Conservation (phyloP, 23 tunicate species). For the Botrylloides violaceus region DNA sequence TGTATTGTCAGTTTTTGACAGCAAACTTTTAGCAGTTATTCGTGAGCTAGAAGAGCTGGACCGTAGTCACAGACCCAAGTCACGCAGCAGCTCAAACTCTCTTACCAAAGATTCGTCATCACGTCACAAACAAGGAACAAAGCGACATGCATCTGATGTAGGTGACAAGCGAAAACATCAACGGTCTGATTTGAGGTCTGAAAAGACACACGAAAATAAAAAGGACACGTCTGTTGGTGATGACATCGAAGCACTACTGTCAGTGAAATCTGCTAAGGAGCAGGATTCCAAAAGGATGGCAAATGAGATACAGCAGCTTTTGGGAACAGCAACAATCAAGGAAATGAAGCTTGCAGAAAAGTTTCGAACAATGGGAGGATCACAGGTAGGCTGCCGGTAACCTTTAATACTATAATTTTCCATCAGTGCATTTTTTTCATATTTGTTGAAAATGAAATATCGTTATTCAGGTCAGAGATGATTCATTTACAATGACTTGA, state of each 20-base stretch:
- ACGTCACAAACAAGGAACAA: constrained; percentile 9
- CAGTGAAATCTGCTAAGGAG: constrained; percentile 73
- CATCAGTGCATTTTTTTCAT: not conserved
- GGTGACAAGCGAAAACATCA: constrained; percentile 28
- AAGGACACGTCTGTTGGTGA: constrained; percentile 25
- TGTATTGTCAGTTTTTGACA: constrained; percentile 32
- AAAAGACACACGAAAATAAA: constrained; percentile 1
- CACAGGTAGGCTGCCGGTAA: constrained; percentile 49
- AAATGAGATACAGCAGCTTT: constrained; percentile 83
- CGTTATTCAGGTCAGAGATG: too few relatives aligned
- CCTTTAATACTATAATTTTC: not conserved
- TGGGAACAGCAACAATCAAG: constrained; percentile 74
- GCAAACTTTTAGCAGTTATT: constrained; percentile 45
- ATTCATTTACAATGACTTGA: too few relatives aligned
- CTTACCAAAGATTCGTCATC: not conserved
- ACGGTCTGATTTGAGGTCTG: constrained; percentile 9
- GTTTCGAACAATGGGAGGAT: constrained; percentile 76
- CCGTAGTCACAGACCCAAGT: not conserved
- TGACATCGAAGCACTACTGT: constrained; percentile 78
- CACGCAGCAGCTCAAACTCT: not conserved
- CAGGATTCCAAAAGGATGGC: constrained; percentile 66
- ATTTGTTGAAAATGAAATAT: too few relatives aligned
- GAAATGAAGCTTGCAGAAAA: constrained; percentile 73
- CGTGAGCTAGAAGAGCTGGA: constrained; percentile 25
- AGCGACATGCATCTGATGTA: constrained; percentile 26